Evolutionary conservation across 1,140 invertebrate species (phyloP).

Genomic region (Luehdorfia chinensis): DNA sequence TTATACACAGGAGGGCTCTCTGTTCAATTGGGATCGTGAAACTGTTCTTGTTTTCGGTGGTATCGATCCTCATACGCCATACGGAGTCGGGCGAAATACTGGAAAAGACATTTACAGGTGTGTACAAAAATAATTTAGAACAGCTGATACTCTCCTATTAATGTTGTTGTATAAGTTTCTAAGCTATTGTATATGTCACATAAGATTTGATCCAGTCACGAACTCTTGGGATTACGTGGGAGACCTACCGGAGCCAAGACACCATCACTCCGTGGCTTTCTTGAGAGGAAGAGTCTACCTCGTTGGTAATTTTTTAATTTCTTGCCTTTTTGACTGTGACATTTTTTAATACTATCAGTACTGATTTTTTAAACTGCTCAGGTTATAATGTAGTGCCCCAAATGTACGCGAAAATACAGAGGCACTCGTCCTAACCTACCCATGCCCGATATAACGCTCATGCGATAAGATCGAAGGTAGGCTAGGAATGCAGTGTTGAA

Average conservation of each 20-base stretch:
- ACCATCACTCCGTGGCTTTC: conserved; percentile 79
- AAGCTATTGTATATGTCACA: too few species aligned
- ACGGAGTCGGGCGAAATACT: conserved; percentile 71
- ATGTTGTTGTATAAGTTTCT: background rate
- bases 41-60: conserved; percentile 80
- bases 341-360: too few species aligned
- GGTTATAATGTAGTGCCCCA: too few species aligned
- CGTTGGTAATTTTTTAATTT: conserved; percentile 70
- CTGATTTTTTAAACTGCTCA: too few species aligned
- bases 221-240: conserved; percentile 79
- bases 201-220: conserved; percentile 73
- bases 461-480: too few species aligned
- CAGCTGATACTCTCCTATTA: background rate
- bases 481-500: too few species aligned
- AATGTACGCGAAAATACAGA: too few species aligned
- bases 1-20: conserved; percentile 65
- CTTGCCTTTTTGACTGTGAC: background rate
- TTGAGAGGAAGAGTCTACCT: conserved; percentile 78
- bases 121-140: background rate
- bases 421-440: too few species aligned
- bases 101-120: conserved; percentile 77
- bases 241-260: conserved; percentile 78
- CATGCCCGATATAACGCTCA: too few species aligned
- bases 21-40: conserved; percentile 77
- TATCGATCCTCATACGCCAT: conserved; percentile 77